A percentile compares a stretch with the other conserved stretches of the same genome.
These are phyloP conservation scores for Machimus atricapillus DNA, from an alignment of 2,888 invertebrate species.

Conservation along the genomic window DNA sequence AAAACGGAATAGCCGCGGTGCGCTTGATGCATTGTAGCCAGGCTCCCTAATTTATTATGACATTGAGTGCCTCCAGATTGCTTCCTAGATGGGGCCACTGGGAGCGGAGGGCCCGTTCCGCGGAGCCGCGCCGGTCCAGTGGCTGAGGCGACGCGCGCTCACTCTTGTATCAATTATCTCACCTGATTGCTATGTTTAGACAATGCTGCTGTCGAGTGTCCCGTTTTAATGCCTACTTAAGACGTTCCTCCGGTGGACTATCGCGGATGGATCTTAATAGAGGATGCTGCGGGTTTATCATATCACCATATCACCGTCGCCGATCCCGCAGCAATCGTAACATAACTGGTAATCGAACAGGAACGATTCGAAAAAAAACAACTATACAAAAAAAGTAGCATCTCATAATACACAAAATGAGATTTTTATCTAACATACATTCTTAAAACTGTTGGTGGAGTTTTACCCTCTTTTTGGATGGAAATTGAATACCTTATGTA, in stretches of 20 bases:
- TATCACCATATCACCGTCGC: slow-evolving; percentile 10
- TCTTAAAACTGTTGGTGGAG: too few relatives aligned
- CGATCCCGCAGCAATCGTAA: background rate
- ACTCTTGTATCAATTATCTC: slow-evolving; percentile 23
- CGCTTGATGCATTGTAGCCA: background rate
- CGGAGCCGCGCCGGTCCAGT: background rate
- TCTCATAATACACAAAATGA: background rate
- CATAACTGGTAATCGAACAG: slow-evolving; percentile 17
- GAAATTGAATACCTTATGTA: too few relatives aligned
- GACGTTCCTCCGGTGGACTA: slow-evolving; percentile 11
- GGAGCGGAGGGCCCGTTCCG: background rate
- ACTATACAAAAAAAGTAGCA: background rate
- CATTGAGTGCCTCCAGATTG: slow-evolving; percentile 23
- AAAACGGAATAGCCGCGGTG: background rate
- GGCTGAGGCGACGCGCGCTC: background rate
- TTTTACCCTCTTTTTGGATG: too few relatives aligned
- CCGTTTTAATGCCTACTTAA: slow-evolving; percentile 33
- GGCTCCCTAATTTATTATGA: slow-evolving; percentile 21
- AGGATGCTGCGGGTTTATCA: slow-evolving; percentile 25
- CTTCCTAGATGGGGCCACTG: slow-evolving; percentile 1
- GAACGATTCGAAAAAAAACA: background rate
- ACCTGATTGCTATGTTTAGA: slow-evolving; percentile 27
- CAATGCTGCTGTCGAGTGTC: slow-evolving; percentile 24
- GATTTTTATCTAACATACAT: too few relatives aligned
- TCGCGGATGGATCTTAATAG: slow-evolving; percentile 22